Evolutionary conservation across 2,797 vertebrate genomes (phyloP).

Genomic region (Perodicticus potto): DNA sequence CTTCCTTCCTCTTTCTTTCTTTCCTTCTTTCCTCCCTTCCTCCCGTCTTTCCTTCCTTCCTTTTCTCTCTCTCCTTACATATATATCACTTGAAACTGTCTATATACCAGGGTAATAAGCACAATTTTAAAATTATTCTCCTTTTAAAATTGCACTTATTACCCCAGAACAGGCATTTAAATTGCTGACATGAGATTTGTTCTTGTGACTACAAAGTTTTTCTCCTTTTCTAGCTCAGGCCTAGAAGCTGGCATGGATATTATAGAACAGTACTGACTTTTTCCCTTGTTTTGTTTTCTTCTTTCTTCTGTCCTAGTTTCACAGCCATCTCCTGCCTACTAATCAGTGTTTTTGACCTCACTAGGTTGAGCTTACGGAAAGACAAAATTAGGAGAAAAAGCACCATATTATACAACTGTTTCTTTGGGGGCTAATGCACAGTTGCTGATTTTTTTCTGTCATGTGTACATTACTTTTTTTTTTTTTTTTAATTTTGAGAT

Average conservation of each 20-base stretch:
- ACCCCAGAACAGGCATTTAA: background rate
- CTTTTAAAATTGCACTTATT: background rate
- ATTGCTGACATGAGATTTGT: constrained; percentile 39
- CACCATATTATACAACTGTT: background rate
- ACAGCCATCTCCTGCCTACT: background rate
- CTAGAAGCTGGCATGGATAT: background rate
- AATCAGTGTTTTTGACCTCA: background rate
- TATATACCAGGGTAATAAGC: background rate
- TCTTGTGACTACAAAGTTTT: background rate
- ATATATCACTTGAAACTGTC: background rate
- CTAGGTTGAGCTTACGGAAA: background rate
- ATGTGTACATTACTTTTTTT: background rate
- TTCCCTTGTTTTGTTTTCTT: background rate
- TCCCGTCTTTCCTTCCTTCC: too few species aligned
- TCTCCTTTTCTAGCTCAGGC: background rate
- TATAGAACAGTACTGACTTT: background rate
- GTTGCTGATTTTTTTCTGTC: background rate
- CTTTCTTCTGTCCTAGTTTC: background rate
- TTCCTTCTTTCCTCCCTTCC: too few species aligned
- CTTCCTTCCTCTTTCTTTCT: too few species aligned
- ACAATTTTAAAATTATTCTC: background rate
- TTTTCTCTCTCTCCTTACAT: too few species aligned
- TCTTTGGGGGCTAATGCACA: background rate
- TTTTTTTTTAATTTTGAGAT: background rate
- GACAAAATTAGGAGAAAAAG: background rate